phyloP scores from a whole-genome alignment of 2,113 vertebrate genomes.

The Rafetus swinhoei region DNA sequence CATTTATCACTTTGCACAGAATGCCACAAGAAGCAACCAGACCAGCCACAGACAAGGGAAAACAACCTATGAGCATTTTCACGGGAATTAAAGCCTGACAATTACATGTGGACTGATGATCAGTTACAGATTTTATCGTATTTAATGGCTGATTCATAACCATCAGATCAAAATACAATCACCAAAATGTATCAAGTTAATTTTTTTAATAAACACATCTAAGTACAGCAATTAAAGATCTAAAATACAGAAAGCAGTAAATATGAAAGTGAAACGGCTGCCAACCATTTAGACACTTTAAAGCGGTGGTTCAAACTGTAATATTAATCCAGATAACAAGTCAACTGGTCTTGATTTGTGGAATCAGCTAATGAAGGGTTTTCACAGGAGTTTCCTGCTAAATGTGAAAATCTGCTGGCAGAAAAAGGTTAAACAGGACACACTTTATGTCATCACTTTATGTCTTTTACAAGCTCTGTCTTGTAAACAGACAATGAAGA shows the following conservation, averaged over 20 bases:
- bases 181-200: slow-evolving; percentile 8
- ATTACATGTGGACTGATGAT: background rate
- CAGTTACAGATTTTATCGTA: background rate
- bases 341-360: background rate
- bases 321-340: background rate
- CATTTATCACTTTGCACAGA: background rate
- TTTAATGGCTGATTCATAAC: background rate
- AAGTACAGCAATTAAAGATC: slow-evolving; percentile 31
- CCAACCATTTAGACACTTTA: background rate
- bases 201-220: slow-evolving; percentile 4
- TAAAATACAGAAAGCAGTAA: background rate
- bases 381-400: background rate
- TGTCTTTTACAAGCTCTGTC: background rate
- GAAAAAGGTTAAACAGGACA: background rate
- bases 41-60: background rate
- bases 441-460: background rate
- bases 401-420: background rate
- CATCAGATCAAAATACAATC: background rate
- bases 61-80: background rate
- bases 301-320: background rate
- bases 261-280: slow-evolving; percentile 3
- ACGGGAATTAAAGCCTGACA: background rate
- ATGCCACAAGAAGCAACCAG: background rate
- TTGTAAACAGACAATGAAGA: background rate
- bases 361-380: background rate